Conservation (phyloP, 2,888 invertebrate genomes). For the Erynnis tages region DNA sequence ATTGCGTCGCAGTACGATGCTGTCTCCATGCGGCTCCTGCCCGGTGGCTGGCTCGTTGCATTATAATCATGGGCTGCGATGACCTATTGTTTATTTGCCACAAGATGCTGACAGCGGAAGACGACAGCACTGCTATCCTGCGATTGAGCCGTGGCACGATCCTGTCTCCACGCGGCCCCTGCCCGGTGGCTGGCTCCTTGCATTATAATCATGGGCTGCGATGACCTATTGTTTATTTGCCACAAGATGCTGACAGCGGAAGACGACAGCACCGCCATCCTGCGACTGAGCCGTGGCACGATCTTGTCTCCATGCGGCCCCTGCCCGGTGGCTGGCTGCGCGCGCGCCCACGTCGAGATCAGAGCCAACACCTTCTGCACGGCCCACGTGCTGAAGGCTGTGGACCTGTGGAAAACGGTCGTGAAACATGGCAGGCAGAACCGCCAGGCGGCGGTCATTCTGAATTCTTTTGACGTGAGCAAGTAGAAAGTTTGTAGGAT, state of each 20-base stretch:
- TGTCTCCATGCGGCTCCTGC: constrained; percentile 50
- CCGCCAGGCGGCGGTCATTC: constrained; percentile 43
- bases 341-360: constrained; percentile 51
- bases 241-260: constrained; percentile 65
- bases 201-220: too few relatives aligned
- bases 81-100: neutral
- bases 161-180: constrained; percentile 50
- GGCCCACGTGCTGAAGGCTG: constrained; percentile 52
- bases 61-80: too few relatives aligned
- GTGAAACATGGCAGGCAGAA: constrained; percentile 46
- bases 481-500: too few relatives aligned
- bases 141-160: constrained; percentile 62
- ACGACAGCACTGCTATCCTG: constrained; percentile 61
- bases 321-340: constrained; percentile 45
- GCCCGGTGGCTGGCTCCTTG: constrained; percentile 45
- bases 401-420: constrained; percentile 54
- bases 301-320: constrained; percentile 51
- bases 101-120: constrained; percentile 68
- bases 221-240: neutral
- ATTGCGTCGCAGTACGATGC: constrained; percentile 58
- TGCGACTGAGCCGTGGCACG: constrained; percentile 63
- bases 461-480: constrained; percentile 49
- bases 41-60: constrained; percentile 46
- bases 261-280: constrained; percentile 61
- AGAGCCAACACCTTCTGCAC: constrained; percentile 68